Evolutionary conservation across 2,888 invertebrate genomes (phyloP).

Genomic region (Eupithecia exiguata): DNA sequence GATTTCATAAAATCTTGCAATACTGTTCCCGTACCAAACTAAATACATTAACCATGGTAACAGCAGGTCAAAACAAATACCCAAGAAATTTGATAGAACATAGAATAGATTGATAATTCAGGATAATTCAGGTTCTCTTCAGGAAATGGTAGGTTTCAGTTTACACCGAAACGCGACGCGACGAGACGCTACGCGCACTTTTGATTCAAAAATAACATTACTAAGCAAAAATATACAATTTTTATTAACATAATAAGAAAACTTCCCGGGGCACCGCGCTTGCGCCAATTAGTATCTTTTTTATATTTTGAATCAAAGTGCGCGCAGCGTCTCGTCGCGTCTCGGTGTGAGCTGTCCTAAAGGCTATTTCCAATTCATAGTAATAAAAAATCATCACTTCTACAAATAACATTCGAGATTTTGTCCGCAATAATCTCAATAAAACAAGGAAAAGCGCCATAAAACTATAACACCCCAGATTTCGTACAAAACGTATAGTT

Average conservation of each 20-base stretch:
- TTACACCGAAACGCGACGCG: too few species aligned
- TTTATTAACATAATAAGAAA: too few species aligned
- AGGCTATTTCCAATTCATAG: background rate
- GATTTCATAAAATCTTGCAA: background rate
- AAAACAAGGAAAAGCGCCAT: conserved; percentile 6
- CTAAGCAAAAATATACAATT: too few species aligned
- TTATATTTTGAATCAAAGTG: too few species aligned
- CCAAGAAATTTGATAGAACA: background rate
- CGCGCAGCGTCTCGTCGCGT: too few species aligned
- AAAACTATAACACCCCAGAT: conserved; percentile 39
- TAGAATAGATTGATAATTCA: background rate
- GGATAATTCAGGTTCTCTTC: background rate
- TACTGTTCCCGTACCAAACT: background rate
- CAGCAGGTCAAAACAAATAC: background rate
- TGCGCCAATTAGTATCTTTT: too few species aligned
- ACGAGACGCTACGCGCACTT: too few species aligned
- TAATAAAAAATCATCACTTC: conserved; percentile 4
- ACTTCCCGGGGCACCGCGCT: too few species aligned
- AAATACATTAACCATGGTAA: background rate
- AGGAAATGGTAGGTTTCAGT: background rate
- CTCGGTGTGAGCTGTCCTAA: too few species aligned
- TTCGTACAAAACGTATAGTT: conserved; percentile 49
- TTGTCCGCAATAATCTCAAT: conserved; percentile 5
- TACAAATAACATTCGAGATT: background rate
- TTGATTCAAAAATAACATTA: too few species aligned